phyloP scores from a whole-genome alignment of 2,113 vertebrate genomes.

The Isichthys henryi region DNA sequence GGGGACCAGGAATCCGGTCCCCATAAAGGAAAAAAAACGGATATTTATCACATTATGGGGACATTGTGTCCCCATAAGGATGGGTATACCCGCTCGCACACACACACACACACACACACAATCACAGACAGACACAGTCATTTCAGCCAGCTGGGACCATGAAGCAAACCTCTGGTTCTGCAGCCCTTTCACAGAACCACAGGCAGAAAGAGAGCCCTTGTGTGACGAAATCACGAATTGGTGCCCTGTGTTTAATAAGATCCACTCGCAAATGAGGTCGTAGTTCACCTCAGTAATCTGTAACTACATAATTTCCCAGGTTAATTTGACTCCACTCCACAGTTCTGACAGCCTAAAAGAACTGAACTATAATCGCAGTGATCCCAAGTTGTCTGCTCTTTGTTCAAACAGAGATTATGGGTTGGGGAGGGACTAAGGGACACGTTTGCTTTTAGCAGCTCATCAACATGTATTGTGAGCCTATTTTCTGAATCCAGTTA shows the following conservation, averaged over 20 bases:
- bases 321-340: not conserved
- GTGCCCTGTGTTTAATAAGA: not conserved
- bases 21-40: too few species aligned
- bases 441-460: constrained; percentile 32
- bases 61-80: too few species aligned
- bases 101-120: too few species aligned
- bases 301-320: not conserved
- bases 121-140: not conserved
- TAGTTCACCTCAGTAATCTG: not conserved
- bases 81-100: too few species aligned
- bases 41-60: too few species aligned
- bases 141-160: not conserved
- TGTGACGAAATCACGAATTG: not conserved
- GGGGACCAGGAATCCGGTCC: too few species aligned
- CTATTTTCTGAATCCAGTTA: constrained; percentile 20
- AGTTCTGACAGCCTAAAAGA: not conserved
- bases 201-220: not conserved
- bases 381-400: not conserved
- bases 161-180: not conserved
- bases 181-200: not conserved
- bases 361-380: not conserved
- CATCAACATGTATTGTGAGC: not conserved
- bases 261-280: not conserved
- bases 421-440: constrained; percentile 10
- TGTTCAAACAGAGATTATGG: not conserved